Evolutionary conservation across 2,797 vertebrate genomes (phyloP), one percentile per base, ranked within the genome.

Genomic region (Hypotaenidia philippensis): DNA sequence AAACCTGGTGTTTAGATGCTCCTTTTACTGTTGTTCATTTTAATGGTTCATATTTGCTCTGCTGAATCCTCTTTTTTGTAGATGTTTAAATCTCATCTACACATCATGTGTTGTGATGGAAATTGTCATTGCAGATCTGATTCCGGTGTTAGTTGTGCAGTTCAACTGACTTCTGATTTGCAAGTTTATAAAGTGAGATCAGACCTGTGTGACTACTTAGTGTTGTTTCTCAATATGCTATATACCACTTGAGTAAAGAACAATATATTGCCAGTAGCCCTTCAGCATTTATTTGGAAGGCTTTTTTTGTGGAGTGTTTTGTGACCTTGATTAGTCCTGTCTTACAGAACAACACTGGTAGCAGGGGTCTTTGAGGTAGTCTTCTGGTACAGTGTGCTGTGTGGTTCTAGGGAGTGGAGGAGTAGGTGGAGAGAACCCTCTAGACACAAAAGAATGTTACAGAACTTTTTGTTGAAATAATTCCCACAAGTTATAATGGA

Each of bases 381-480:
- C 70, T 85, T 88, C n/a, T 80, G 49, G 57, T 72, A 74, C 18
- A 59, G 59, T 49, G 80, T 47, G 44, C 71, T 91, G 47, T 27
- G 20, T 13, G 18, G n/a, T 56, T 71, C 56, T 93, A 76, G 66
- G 45, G 91, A 91, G 69, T 66, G 29, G n/a, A 57, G 34, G 27
- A 85, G 31, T 18, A 55, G 59, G 32, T 83, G 49, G 55, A 32
- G 63, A 87, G 78, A 92, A 70, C 52, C 52, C 9, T 34, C 65
- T 59, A 84, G 50, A 74, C 36, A 31, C 83, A 68, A 89, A 64
- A 52, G 32, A 70, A 89, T 80, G 53, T 93, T 96, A 95, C 77
- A 88, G 56, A 89, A 52, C 59, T 91, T 92, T 97, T 94, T 52
- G 56, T 84, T 83, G 55, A 94, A 95, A 57, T 68, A 68, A 75